Percentiles rank a stretch among this genome's conserved stretches.
Conservation (phyloP, 2,888 invertebrate species). For the Lydus trimaculatus region DNA sequence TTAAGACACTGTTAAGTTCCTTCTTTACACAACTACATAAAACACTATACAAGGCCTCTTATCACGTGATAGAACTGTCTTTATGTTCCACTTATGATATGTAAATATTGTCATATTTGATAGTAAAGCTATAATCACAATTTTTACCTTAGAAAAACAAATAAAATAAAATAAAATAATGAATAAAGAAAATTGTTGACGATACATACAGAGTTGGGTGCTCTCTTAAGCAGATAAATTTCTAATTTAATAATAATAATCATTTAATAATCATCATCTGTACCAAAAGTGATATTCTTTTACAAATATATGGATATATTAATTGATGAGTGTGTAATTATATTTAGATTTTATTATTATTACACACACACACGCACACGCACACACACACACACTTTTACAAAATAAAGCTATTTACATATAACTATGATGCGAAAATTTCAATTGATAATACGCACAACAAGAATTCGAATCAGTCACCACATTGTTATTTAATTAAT, state of each 20-base stretch:
- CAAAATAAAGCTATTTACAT: slow-evolving; percentile 19
- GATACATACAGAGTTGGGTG: slow-evolving; percentile 26
- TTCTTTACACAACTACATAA: slow-evolving; percentile 49
- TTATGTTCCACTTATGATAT: slow-evolving; percentile 54
- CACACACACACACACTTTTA: neutral
- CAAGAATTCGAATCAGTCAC: neutral
- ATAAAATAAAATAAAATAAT: neutral
- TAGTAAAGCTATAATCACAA: slow-evolving; percentile 54
- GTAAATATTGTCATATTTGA: slow-evolving; percentile 58
- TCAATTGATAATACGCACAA: slow-evolving; percentile 7
- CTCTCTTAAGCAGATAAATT: slow-evolving; percentile 19
- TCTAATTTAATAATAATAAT: slow-evolving; percentile 17
- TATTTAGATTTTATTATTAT: neutral
- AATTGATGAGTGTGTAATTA: slow-evolving; percentile 6
- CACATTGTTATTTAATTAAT: neutral
- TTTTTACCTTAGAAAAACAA: slow-evolving; percentile 19
- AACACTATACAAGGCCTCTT: slow-evolving; percentile 56
- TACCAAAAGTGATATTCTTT: slow-evolving; percentile 18
- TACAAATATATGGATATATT: neutral
- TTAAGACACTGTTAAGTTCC: slow-evolving; percentile 51
- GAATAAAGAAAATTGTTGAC: neutral
- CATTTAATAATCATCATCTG: slow-evolving; percentile 19
- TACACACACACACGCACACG: neutral
- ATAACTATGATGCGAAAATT: slow-evolving; percentile 13
- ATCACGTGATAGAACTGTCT: slow-evolving; percentile 55